Percentiles rank a stretch among this genome's conserved stretches.
phyloP scores from a whole-genome alignment of 1,140 invertebrate species.

The Antheraea mylitta region DNA sequence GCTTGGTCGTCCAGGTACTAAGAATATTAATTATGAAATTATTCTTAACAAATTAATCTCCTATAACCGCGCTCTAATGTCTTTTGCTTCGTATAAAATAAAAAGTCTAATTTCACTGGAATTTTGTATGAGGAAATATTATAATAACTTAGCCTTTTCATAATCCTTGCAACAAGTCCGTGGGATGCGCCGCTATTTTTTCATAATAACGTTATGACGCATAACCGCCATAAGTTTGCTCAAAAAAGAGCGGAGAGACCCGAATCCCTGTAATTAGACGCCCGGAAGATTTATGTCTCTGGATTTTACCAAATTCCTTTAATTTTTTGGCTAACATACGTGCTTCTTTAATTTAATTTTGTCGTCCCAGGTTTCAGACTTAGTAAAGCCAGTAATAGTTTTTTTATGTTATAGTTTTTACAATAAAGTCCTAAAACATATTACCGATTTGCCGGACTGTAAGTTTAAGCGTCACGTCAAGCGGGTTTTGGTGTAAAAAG shows the following conservation, averaged over 20 bases:
- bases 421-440: no score
- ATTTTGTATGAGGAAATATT: constrained; percentile 4
- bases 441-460: no score
- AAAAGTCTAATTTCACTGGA: neutral
- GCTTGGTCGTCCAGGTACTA: no score
- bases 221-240: constrained; percentile 58
- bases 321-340: constrained; percentile 46
- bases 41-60: no score
- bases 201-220: constrained; percentile 56
- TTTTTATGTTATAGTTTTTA: no score
- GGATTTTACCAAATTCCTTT: constrained; percentile 56
- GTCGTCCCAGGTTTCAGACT: no score
- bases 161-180: constrained; percentile 30
- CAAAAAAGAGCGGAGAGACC: constrained; percentile 45
- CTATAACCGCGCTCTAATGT: neutral
- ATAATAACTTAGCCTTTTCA: constrained; percentile 25
- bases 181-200: constrained; percentile 39
- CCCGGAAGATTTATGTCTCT: constrained; percentile 54
- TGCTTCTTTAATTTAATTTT: constrained; percentile 25
- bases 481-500: no score
- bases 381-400: no score
- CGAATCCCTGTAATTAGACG: constrained; percentile 62
- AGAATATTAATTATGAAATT: no score
- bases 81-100: neutral
- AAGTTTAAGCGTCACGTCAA: no score